A percentile compares a stretch with the other conserved stretches of the same genome.
Conservation (phyloP, 2,797 vertebrate species). For the Pristis pectinata region DNA sequence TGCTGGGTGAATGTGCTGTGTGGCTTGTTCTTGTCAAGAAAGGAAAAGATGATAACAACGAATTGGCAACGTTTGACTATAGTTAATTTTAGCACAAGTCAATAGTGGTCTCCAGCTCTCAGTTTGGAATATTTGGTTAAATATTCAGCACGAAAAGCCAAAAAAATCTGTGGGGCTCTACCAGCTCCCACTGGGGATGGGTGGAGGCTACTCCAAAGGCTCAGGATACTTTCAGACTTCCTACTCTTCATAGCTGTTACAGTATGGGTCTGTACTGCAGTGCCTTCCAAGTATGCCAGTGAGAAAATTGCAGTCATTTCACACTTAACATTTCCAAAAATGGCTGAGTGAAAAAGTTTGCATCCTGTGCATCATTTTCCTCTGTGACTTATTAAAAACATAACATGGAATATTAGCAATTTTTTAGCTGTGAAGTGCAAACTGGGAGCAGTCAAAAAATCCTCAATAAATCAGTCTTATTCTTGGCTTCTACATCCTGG, state of each 20-base stretch:
- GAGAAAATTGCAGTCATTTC: not conserved
- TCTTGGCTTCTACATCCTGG: not conserved
- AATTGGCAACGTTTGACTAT: not conserved
- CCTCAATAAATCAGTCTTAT: not conserved
- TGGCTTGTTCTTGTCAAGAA: not conserved
- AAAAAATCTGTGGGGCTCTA: not conserved
- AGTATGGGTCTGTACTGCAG: not conserved
- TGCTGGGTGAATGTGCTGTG: not conserved
- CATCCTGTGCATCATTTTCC: not conserved
- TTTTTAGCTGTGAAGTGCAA: not conserved
- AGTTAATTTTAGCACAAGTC: not conserved
- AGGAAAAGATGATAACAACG: not conserved
- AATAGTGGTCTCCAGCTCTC: no score
- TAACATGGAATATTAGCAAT: not conserved
- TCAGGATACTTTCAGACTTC: not conserved
- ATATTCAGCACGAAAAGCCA: not conserved
- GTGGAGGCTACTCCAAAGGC: not conserved
- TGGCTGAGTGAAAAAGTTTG: not conserved
- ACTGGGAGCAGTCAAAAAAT: not conserved
- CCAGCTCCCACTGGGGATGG: not conserved
- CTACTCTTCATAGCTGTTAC: not conserved
- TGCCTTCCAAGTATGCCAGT: not conserved
- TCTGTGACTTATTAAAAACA: not conserved
- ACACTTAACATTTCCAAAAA: not conserved
- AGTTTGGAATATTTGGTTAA: not conserved